Evolutionary conservation across 2,113 vertebrate genomes (phyloP), one percentile per base, ranked within the genome.

Genomic region (Pseudois nayaur): DNA sequence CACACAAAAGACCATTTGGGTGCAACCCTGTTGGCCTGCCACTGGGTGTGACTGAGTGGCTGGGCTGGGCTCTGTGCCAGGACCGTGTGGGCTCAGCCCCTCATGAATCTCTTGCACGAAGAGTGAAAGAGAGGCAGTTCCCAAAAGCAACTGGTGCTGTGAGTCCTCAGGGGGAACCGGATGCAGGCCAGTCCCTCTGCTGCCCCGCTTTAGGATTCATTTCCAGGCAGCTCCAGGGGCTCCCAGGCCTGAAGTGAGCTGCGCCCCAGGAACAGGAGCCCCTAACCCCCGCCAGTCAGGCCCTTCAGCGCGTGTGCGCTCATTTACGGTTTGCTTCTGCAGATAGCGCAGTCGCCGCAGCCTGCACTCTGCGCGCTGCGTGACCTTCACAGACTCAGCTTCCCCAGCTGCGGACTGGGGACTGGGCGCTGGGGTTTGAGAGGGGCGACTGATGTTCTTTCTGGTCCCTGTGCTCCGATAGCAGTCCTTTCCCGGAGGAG

Each of bases 221-320:
- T 71, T 95, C 11, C 13, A 16, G 60, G 67, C 27, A 9, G 31
- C 86, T 25, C 17, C 12, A 0, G 17, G 0, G 6, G 33, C 82
- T 45, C 17, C 16, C 23, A n/a, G 94, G 57, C 19, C 71, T 33
- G 78, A 55, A 8, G 40, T 9, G 17, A 6, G 31, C 2, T 6
- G 43, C 43, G 15, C 31, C 25, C 2, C 0, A 0, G 23, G 57
- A 27, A 21, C 4, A 4, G 27, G 3, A 12, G 19, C 31, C 71
- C 19, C 71, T 36, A 4, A 1, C n/a, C 36, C 15, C 11, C 0
- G 3, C 67, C 67, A 71, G 19, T 40, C 67, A 3, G 78, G 40
- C 12, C 50, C 43, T 78, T 21, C 36, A 5, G 25, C 76, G 11
- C 17, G 19, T 9, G 19, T 43, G 33, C 10, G 16, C 48, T 79